These are phyloP conservation scores for Rhizomys pruinosus DNA, from an alignment of 2,113 vertebrate species.

Conservation along the genomic window DNA sequence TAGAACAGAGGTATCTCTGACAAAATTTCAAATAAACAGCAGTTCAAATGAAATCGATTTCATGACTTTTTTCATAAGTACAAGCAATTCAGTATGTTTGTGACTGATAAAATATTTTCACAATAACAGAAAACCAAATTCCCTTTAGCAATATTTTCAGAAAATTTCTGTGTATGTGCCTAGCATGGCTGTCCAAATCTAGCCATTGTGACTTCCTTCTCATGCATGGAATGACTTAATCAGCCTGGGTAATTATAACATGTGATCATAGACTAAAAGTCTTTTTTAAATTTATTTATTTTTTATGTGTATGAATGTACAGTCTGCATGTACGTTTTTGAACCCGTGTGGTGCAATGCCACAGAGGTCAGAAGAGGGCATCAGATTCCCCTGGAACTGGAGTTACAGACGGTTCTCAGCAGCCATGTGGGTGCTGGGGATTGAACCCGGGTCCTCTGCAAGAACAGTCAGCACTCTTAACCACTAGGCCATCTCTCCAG, in stretches of 20 bases:
- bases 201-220: not conserved
- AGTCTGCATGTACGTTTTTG: too few species aligned
- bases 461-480: too few species aligned
- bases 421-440: too few species aligned
- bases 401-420: too few species aligned
- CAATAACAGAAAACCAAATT: not conserved
- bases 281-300: too few species aligned
- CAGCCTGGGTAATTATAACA: not conserved
- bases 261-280: too few species aligned
- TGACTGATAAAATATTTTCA: not conserved
- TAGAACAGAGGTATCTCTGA: not conserved
- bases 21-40: slow-evolving; percentile 46
- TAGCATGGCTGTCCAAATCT: not conserved
- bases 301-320: too few species aligned
- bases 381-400: too few species aligned
- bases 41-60: not conserved
- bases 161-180: not conserved
- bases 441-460: too few species aligned
- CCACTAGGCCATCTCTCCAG: too few species aligned
- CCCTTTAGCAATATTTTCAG: not conserved
- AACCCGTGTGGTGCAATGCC: too few species aligned
- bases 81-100: not conserved
- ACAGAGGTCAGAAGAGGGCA: too few species aligned
- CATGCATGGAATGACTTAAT: not conserved
- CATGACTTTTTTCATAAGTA: slow-evolving; percentile 25